Conservation (phyloP, 1,140 invertebrate genomes). For the Drosophila carrolli region DNA sequence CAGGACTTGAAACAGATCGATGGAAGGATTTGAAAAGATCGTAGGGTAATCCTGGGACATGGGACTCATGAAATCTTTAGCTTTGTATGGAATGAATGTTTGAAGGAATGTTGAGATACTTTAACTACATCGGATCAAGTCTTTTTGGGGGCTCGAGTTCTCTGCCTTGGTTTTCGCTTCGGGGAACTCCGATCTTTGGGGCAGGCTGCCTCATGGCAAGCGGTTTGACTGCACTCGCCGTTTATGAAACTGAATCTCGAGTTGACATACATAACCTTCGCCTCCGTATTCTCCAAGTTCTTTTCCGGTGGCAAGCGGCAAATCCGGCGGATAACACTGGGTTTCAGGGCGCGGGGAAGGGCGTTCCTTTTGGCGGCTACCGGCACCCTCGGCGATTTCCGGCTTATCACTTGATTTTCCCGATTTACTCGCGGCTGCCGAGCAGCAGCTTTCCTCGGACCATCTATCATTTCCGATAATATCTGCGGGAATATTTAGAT, state of each 20-base stretch:
- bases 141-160: neutral
- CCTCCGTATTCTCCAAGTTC: neutral
- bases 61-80: neutral
- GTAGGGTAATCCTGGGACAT: neutral
- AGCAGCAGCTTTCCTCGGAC: too few relatives aligned
- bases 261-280: constrained; percentile 36
- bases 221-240: neutral
- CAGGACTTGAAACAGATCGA: neutral
- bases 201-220: constrained; percentile 1
- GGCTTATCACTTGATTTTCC: neutral
- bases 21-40: neutral
- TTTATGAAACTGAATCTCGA: neutral
- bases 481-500: neutral
- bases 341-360: neutral
- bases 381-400: neutral
- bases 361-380: neutral
- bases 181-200: neutral
- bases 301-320: constrained; percentile 11
- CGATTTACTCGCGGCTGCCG: neutral
- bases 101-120: too few relatives aligned
- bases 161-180: neutral
- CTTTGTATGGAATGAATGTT: neutral
- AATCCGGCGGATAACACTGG: constrained; percentile 16
- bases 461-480: neutral
- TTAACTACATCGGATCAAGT: too few relatives aligned